Evolutionary conservation across 53 echinoderm and acorn worm species (phyloP), one percentile per base, ranked within the genome.

Genomic region (Paracentrotus lividus): DNA sequence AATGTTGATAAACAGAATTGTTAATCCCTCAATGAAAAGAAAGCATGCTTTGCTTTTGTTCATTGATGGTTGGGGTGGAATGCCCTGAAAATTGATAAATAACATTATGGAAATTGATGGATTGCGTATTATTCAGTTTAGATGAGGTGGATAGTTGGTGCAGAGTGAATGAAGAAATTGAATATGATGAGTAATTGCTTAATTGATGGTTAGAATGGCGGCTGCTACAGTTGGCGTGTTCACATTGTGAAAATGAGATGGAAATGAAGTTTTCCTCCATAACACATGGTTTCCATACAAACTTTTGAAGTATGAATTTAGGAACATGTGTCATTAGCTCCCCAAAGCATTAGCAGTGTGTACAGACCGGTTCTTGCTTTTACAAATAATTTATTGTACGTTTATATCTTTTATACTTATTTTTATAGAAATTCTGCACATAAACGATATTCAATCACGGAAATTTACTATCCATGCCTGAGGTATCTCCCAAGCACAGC

Each of bases 1-100:
- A 81, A 81, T 81, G 49, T 81, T 47, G 81, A 81, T 81, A 81
- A 78, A 81, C 81, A 81, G 81, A 81, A 81, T 81, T 81, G 81
- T 81, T 81, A 81, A 81, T 81, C 81, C 81, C n/a, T 8, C 81
- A 45, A 81, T 81, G 81, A 47, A 47, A n/a, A 9, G 49, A 81
- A 81, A 47, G 81, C 45, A 81, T 81, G 40, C 47, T 8, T 1
- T 47, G 81, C 81, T 81, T 45, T 81, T 81, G 81, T 81, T 81
- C 81, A 44, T 81, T 26, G 7, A n/a, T 47, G 10, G 26, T 18
- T 47, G 24, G 45, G 18, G 81, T 45, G 81, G 81, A 81, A 81
- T 47, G 81, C 81, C 81, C 81, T 44, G 44, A 81, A 81, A 81
- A 81, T 45, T 2, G 81, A 81, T 81, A 81, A n/a, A 27, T 32